Conservation (phyloP, 2,888 invertebrate genomes). For the Coelinius sp. region DNA sequence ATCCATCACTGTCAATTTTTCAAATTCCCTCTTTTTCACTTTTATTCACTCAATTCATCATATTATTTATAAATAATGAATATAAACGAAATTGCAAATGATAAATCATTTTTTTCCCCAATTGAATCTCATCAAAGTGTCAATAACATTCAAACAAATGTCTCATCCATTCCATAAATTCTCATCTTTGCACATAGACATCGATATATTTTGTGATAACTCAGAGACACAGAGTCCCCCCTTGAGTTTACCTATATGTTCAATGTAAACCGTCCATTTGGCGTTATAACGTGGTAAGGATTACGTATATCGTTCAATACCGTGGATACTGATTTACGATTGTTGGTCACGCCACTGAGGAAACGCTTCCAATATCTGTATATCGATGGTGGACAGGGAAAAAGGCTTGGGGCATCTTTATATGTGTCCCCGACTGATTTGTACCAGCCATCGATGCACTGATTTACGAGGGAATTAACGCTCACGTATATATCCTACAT, state of each 20-base stretch:
- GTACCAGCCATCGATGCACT: constrained; percentile 10
- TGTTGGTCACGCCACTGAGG: constrained; percentile 53
- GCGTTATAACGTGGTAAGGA: constrained; percentile 40
- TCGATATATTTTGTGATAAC: not conserved
- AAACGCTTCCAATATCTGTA: constrained; percentile 14
- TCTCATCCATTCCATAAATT: too few relatives aligned
- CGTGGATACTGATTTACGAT: constrained; percentile 55
- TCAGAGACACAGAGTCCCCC: not conserved
- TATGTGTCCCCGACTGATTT: not conserved
- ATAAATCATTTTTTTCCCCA: too few relatives aligned
- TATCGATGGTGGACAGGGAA: not conserved
- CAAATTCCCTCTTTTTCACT: not conserved
- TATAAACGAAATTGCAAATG: too few relatives aligned
- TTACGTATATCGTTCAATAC: constrained; percentile 44
- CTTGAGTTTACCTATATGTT: constrained; percentile 4
- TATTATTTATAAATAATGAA: too few relatives aligned
- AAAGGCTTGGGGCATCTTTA: constrained; percentile 7
- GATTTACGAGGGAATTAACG: constrained; percentile 18
- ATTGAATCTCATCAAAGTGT: too few relatives aligned
- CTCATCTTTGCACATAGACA: not conserved
- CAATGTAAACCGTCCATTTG: constrained; percentile 31
- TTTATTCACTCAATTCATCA: too few relatives aligned
- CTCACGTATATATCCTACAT: not conserved
- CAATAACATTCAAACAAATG: too few relatives aligned
- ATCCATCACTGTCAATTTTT: not conserved